Percentiles rank a stretch among this genome's conserved stretches.
Conservation (phyloP, 37 sponge, comb jelly and placozoan genomes). For the Hexactinellida sp. region DNA sequence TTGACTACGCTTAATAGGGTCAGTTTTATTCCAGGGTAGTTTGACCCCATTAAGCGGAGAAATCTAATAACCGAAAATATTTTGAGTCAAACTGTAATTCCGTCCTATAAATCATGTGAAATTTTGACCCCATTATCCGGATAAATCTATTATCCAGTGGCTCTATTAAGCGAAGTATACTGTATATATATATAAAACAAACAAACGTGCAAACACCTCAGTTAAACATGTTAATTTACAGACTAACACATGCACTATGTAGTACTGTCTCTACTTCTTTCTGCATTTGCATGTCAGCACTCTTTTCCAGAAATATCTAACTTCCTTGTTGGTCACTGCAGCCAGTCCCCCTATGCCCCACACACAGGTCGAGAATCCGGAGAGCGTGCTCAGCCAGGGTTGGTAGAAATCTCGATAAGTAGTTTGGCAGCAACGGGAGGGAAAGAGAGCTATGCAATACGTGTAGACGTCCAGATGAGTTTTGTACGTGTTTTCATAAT, state of each 20-base stretch:
- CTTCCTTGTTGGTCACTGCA: conserved; percentile 1
- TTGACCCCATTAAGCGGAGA: no score
- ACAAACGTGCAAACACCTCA: no score
- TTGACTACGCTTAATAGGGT: no score
- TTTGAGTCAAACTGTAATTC: no score
- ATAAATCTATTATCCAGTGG: no score
- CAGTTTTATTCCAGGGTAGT: no score
- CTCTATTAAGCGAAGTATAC: no score
- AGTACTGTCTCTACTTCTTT: background rate
- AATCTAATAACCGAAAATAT: no score
- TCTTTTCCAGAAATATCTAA: conserved; percentile 2
- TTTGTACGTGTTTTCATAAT: background rate
- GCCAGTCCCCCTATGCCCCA: background rate
- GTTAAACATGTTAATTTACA: no score
- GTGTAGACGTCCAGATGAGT: background rate
- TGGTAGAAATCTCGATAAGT: background rate
- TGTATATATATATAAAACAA: no score
- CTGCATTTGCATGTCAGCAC: background rate
- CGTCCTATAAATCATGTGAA: no score
- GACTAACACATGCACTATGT: background rate
- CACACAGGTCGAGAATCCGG: background rate
- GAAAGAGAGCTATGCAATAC: background rate
- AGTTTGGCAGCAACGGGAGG: background rate
- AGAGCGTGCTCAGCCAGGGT: background rate
- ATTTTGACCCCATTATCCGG: no score